Evolutionary conservation across 2,797 vertebrate genomes (phyloP).

Genomic region (Pteronotus mesoamericanus): DNA sequence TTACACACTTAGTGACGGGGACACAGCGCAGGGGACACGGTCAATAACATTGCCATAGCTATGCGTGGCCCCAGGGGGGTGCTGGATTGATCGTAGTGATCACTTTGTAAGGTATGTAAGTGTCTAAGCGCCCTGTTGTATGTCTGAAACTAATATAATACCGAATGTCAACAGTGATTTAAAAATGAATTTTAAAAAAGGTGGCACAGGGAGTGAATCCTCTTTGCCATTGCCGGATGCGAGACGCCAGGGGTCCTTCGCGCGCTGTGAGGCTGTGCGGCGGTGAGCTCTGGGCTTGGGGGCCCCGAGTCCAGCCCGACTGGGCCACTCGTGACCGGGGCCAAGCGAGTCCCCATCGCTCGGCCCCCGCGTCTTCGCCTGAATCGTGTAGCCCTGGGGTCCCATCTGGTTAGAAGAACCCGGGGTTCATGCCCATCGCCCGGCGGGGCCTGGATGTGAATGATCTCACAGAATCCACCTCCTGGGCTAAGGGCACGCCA

Average conservation of each 20-base stretch:
- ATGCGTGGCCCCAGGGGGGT: background rate
- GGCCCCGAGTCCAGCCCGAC: background rate
- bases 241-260: background rate
- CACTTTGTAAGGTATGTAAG: background rate
- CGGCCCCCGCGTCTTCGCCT: background rate
- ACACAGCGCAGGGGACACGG: background rate
- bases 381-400: background rate
- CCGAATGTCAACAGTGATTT: background rate
- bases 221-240: background rate
- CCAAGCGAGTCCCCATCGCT: background rate
- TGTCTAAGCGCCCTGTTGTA: background rate
- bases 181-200: background rate
- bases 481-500: background rate
- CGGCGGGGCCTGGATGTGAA: background rate
- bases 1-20: background rate
- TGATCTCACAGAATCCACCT: background rate
- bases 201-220: background rate
- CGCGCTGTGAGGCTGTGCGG: accelerated
- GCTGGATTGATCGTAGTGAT: background rate
- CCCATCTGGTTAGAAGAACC: background rate
- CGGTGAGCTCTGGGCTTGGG: background rate
- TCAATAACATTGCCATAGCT: background rate
- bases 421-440: background rate
- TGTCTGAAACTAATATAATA: no score
- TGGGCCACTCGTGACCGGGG: background rate